A percentile compares a stretch with the other conserved stretches of the same genome.
Evolutionary conservation across 2,113 vertebrate species (phyloP).

Genomic region (Sinocyclocheilus grahami): DNA sequence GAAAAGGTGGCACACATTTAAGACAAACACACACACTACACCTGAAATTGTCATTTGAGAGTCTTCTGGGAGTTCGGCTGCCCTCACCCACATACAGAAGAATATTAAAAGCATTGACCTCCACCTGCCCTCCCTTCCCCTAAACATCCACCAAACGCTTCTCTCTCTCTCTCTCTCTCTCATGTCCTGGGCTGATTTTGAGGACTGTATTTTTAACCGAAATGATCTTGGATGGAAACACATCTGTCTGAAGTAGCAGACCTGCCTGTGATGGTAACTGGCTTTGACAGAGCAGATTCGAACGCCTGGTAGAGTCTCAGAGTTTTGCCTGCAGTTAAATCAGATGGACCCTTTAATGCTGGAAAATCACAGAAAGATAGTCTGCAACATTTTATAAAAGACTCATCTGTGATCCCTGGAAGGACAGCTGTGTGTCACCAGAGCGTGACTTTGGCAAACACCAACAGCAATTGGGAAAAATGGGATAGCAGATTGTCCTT

Average conservation of each 20-base stretch:
- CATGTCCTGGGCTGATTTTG: slow-evolving; percentile 16
- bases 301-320: neutral
- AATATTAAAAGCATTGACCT: slow-evolving; percentile 42
- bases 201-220: slow-evolving; percentile 38
- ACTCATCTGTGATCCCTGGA: slow-evolving; percentile 1
- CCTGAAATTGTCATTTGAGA: slow-evolving; percentile 21
- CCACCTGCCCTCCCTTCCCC: neutral
- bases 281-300: slow-evolving; percentile 56
- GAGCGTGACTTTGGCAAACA: slow-evolving; percentile 30
- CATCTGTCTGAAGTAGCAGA: slow-evolving; percentile 40
- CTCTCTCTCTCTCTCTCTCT: slow-evolving; percentile 15
- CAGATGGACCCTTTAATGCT: slow-evolving; percentile 55
- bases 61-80: slow-evolving; percentile 12
- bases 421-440: neutral
- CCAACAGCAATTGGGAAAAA: neutral
- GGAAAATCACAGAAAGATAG: slow-evolving; percentile 64
- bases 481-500: neutral
- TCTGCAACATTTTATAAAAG: slow-evolving; percentile 29
- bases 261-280: slow-evolving; percentile 37
- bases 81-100: neutral
- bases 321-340: slow-evolving; percentile 60
- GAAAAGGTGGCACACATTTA: neutral
- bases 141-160: slow-evolving; percentile 12
- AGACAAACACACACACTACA: slow-evolving; percentile 6
- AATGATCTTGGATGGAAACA: slow-evolving; percentile 35